These are phyloP conservation scores for Bombyx mandarina DNA, from an alignment of 1,140 invertebrate species.

Conservation along the genomic window DNA sequence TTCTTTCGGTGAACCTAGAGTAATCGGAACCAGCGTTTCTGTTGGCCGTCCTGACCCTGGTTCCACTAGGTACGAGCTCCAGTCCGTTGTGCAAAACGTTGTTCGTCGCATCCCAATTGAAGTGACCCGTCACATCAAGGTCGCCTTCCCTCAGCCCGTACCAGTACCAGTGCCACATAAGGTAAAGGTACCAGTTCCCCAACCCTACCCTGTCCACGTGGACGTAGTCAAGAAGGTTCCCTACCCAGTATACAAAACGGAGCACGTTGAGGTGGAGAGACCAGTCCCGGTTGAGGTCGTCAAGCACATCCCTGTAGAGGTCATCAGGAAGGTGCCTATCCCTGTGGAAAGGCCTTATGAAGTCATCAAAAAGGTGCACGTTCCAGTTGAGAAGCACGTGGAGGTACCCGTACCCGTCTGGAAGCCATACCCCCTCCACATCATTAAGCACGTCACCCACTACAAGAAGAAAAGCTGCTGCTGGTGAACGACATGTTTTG, in stretches of 20 bases:
- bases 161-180: conserved; percentile 56
- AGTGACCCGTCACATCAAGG: conserved; percentile 49
- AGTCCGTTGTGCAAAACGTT: conserved; percentile 56
- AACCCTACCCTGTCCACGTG: conserved; percentile 62
- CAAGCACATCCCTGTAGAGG: conserved; percentile 49
- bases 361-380: conserved; percentile 60
- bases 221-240: conserved; percentile 61
- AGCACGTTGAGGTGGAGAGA: conserved; percentile 59
- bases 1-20: conserved; percentile 24
- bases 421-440: conserved; percentile 60
- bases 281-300: conserved; percentile 61
- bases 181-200: conserved; percentile 57
- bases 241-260: conserved; percentile 57
- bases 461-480: conserved; percentile 62
- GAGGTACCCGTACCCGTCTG: conserved; percentile 56
- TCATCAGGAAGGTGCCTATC: conserved; percentile 56
- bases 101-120: conserved; percentile 52
- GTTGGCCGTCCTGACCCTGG: conserved; percentile 32
- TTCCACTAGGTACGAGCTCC: conserved; percentile 49
- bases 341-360: conserved; percentile 59
- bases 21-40: conserved; percentile 46
- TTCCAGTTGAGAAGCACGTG: conserved; percentile 58
- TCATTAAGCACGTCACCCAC: conserved; percentile 63
- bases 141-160: conserved; percentile 51
- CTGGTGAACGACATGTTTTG: conserved; percentile 34